These are phyloP conservation scores for Brachionus sp. DNA, from an alignment of 1,140 invertebrate species.

Conservation along the genomic window DNA sequence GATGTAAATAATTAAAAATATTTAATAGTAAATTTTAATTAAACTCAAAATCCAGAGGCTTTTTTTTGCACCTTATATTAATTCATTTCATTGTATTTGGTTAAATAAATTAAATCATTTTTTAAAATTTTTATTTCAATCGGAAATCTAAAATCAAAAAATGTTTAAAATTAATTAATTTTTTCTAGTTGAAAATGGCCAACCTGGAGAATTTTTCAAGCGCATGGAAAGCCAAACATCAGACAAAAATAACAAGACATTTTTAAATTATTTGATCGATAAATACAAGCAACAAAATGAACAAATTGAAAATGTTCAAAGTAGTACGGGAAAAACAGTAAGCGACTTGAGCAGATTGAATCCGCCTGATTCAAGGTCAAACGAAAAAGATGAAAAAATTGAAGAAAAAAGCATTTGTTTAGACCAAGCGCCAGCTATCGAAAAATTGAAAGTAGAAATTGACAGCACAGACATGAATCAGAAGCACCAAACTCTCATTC, in stretches of 20 bases:
- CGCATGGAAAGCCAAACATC: neutral
- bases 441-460: neutral
- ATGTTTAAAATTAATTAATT: too few species aligned
- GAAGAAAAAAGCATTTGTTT: neutral
- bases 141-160: too few species aligned
- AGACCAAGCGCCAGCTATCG: neutral
- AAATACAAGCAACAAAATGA: neutral
- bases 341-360: neutral
- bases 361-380: neutral
- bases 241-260: neutral
- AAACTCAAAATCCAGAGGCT: too few species aligned
- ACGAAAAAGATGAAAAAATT: neutral
- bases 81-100: too few species aligned
- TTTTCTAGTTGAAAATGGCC: slow-evolving; percentile 19
- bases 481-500: slow-evolving; percentile 1
- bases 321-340: neutral
- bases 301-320: neutral
- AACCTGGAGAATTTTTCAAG: slow-evolving; percentile 9
- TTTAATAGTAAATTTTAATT: too few species aligned
- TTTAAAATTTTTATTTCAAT: too few species aligned
- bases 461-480: neutral
- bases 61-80: too few species aligned
- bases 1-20: too few species aligned
- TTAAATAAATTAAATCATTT: too few species aligned
- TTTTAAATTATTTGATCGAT: slow-evolving; percentile 9